Conservation (phyloP, 2,113 vertebrate genomes). For the Delphinapterus leucas region DNA sequence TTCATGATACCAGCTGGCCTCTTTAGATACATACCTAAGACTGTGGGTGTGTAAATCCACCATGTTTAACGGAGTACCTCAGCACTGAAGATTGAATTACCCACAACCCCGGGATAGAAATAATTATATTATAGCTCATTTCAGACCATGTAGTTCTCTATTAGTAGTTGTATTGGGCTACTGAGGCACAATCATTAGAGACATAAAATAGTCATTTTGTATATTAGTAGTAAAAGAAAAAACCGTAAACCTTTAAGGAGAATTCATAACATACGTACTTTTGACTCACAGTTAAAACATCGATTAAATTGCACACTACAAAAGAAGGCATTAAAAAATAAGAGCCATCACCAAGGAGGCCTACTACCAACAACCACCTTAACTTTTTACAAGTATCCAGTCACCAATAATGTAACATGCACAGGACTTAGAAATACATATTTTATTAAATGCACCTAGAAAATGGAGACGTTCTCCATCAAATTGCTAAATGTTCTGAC, state of each 20-base stretch:
- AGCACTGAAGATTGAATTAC: slow-evolving; percentile 64
- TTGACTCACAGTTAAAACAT: slow-evolving; percentile 68
- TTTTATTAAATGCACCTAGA: background rate
- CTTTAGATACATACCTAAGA: slow-evolving; percentile 47
- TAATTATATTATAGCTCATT: slow-evolving; percentile 76
- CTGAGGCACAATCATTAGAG: slow-evolving; percentile 73
- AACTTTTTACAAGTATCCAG: slow-evolving; percentile 21
- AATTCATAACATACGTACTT: slow-evolving; percentile 75
- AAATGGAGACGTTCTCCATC: background rate
- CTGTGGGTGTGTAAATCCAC: slow-evolving; percentile 62
- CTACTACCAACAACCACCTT: background rate
- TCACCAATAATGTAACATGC: background rate
- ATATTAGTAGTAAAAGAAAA: slow-evolving; percentile 75
- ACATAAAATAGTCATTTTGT: slow-evolving; percentile 75
- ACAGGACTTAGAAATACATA: background rate
- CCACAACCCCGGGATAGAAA: slow-evolving; percentile 68
- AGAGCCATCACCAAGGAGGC: background rate
- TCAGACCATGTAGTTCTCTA: slow-evolving; percentile 64
- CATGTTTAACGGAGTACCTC: slow-evolving; percentile 67
- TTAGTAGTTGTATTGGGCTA: slow-evolving; percentile 74
- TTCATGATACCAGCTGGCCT: slow-evolving; percentile 52
- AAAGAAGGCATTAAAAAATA: slow-evolving; percentile 54
- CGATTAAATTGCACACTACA: slow-evolving; percentile 63
- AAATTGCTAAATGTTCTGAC: background rate
- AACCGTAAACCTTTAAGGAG: slow-evolving; percentile 72